Conservation (phyloP, 2,888 invertebrate genomes). For the Drosophila histrio region DNA sequence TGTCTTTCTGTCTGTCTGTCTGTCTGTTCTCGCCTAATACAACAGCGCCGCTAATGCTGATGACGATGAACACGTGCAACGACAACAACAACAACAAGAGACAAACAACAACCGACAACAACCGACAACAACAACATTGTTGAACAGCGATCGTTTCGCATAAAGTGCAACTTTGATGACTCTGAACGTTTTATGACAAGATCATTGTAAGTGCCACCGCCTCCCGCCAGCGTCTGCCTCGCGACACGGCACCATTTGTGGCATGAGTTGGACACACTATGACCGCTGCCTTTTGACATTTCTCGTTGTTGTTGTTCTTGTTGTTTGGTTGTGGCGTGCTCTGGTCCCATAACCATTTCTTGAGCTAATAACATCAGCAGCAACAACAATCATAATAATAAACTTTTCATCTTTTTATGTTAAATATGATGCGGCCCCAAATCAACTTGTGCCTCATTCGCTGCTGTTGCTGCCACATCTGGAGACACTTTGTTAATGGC, state of each 20-base stretch:
- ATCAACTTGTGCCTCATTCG: conserved; percentile 47
- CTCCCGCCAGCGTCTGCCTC: conserved; percentile 4
- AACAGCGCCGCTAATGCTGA: conserved; percentile 75
- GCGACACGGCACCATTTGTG: conserved; percentile 31
- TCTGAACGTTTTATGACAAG: conserved; percentile 79
- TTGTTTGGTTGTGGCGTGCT: conserved; percentile 58
- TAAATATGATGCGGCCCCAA: conserved; percentile 69
- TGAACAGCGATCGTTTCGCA: conserved; percentile 67
- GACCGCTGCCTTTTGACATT: conserved; percentile 75
- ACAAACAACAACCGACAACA: conserved; percentile 17
- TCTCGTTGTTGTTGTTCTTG: conserved; percentile 14
- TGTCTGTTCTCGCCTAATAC: conserved; percentile 76
- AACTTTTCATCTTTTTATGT: conserved; percentile 78
- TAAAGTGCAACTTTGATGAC: conserved; percentile 79
- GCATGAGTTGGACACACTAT: conserved; percentile 51
- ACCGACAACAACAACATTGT: conserved; percentile 18
- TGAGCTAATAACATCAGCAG: conserved; percentile 69
- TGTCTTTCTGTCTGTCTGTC: conserved; percentile 5
- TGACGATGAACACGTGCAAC: conserved; percentile 75
- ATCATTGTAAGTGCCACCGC: conserved; percentile 60
- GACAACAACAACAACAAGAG: conserved; percentile 29
- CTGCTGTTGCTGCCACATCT: conserved; percentile 54
- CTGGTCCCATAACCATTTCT: conserved; percentile 73
- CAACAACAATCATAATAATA: conserved; percentile 71
- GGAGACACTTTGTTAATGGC: conserved; percentile 79